phyloP scores from a whole-genome alignment of 2,888 invertebrate species.

The Plusia festucae region DNA sequence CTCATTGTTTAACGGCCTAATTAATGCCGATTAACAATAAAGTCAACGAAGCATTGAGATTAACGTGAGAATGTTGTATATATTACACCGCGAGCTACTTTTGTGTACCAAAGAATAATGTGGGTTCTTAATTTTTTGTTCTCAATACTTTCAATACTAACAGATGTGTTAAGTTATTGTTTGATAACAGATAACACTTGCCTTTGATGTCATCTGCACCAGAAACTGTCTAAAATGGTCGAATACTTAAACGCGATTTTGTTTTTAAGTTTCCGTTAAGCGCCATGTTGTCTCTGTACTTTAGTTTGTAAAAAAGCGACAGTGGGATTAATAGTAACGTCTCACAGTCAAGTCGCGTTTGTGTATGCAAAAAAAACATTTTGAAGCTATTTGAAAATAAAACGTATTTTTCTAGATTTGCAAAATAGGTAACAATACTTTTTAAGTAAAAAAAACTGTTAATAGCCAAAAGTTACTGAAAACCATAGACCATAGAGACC shows the following conservation, averaged over 20 bases:
- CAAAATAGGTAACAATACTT: not conserved
- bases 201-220: not conserved
- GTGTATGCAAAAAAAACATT: too few species aligned
- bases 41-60: constrained; percentile 47
- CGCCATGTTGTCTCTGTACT: too few species aligned
- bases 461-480: not conserved
- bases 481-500: not conserved
- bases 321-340: too few species aligned
- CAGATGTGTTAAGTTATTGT: not conserved
- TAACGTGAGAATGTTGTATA: constrained; percentile 42
- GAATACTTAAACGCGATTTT: too few species aligned
- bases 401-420: too few species aligned
- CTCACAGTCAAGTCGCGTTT: too few species aligned
- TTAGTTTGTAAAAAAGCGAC: too few species aligned
- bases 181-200: not conserved
- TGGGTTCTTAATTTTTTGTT: constrained; percentile 3
- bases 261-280: too few species aligned
- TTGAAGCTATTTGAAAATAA: too few species aligned
- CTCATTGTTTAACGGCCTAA: constrained; percentile 66
- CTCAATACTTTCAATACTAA: constrained; percentile 9
- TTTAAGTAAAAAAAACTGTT: not conserved
- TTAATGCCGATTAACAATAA: constrained; percentile 65
- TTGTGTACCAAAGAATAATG: constrained; percentile 3
- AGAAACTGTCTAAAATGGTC: not conserved
- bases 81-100: constrained; percentile 36